Evolutionary conservation across 2,113 vertebrate genomes (phyloP).

Genomic region (Ancistrus triradiatus): DNA sequence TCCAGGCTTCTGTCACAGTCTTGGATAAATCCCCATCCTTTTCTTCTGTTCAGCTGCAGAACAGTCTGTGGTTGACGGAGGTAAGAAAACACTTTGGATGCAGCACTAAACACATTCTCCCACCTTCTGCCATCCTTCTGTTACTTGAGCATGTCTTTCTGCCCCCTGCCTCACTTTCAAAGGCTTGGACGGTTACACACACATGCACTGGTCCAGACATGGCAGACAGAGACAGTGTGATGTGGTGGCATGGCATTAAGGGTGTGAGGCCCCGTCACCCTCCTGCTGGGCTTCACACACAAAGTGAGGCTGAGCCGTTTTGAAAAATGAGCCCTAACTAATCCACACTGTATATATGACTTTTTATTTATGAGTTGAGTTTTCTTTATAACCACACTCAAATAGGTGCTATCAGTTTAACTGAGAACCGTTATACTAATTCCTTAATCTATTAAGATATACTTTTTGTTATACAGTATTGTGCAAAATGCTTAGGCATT

Average conservation of each 20-base stretch:
- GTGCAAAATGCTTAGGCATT: too few relatives aligned
- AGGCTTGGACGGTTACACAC: background rate
- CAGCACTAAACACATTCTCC: constrained; percentile 29
- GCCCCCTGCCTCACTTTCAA: background rate
- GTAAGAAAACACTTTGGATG: constrained; percentile 31
- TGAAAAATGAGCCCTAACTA: constrained; percentile 1
- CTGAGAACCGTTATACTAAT: too few relatives aligned
- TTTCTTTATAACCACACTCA: too few relatives aligned
- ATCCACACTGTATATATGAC: background rate
- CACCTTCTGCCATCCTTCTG: constrained; percentile 30
- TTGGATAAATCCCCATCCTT: constrained; percentile 12
- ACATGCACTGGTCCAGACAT: background rate
- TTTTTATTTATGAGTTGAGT: too few relatives aligned
- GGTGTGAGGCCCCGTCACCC: constrained; percentile 8
- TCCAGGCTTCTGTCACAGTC: constrained; percentile 2
- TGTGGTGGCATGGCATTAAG: constrained; percentile 6
- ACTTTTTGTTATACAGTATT: too few relatives aligned
- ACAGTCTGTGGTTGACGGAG: constrained; percentile 19
- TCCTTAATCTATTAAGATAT: too few relatives aligned
- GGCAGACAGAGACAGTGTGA: background rate
- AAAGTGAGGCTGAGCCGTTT: background rate
- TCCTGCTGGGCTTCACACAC: constrained; percentile 22
- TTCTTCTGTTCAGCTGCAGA: constrained; percentile 5
- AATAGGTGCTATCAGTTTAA: too few relatives aligned
- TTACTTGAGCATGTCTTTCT: background rate